Conservation (phyloP, 2,888 invertebrate genomes). For the Heterodera filipjevi region DNA sequence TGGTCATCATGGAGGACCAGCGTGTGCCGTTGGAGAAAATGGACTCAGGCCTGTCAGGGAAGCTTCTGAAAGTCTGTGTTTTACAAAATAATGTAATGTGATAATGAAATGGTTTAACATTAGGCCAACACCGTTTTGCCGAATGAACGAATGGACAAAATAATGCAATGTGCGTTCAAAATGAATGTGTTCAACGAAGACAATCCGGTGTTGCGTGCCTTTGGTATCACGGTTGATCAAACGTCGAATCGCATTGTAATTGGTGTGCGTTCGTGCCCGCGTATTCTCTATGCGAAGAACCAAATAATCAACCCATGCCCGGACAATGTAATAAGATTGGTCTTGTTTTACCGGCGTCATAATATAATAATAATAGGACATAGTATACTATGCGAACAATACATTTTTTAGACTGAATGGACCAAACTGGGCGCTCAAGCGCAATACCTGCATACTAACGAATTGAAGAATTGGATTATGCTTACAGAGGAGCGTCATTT, state of each 20-base stretch:
- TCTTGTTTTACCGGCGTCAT: too few species aligned
- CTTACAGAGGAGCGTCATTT: slow-evolving; percentile 31
- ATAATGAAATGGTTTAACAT: neutral
- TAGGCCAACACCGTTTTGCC: slow-evolving; percentile 42
- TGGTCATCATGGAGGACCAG: slow-evolving; percentile 39
- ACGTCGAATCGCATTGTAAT: slow-evolving; percentile 32
- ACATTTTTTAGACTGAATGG: slow-evolving; percentile 36
- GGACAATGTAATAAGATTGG: slow-evolving; percentile 14
- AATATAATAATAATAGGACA: too few species aligned
- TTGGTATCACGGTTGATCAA: slow-evolving; percentile 36
- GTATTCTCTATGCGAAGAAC: slow-evolving; percentile 34
- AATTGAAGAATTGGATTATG: slow-evolving; percentile 37
- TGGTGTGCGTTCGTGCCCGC: slow-evolving; percentile 33
- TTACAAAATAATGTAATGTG: too few species aligned
- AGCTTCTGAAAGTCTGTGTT: slow-evolving; percentile 31
- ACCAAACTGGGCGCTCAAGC: slow-evolving; percentile 16
- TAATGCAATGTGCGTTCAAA: slow-evolving; percentile 35
- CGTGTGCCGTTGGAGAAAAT: slow-evolving; percentile 44
- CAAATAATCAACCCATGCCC: slow-evolving; percentile 32
- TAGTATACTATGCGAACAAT: neutral
- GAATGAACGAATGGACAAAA: slow-evolving; percentile 37
- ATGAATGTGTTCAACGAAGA: slow-evolving; percentile 32
- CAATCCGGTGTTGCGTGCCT: slow-evolving; percentile 39
- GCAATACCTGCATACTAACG: slow-evolving; percentile 32
- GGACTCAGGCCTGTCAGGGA: slow-evolving; percentile 32